A percentile compares a stretch with the other conserved stretches of the same genome.
phyloP scores from a whole-genome alignment of 1,140 invertebrate genomes.

The Chlorops oryzae region DNA sequence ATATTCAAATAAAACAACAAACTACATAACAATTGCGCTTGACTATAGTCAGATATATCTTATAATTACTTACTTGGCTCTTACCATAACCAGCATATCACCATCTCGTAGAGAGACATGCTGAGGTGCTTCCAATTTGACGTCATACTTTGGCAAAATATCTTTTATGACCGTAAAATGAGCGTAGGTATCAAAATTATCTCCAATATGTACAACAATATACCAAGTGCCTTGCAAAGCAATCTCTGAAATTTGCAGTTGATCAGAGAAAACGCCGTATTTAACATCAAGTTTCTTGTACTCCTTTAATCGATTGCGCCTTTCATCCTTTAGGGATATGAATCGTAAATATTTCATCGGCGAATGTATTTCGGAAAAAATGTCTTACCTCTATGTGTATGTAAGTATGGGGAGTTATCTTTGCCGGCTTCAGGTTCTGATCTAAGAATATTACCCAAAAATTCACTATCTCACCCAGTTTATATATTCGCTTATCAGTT shows the following conservation, averaged over 20 bases:
- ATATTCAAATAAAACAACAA: neutral
- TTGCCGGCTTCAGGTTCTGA: conserved; percentile 61
- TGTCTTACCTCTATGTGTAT: conserved; percentile 13
- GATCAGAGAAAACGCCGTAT: conserved; percentile 63
- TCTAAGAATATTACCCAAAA: conserved; percentile 81
- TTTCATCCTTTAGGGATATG: conserved; percentile 21
- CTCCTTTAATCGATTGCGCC: conserved; percentile 59
- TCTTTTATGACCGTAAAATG: conserved; percentile 66
- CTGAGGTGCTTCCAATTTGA: conserved; percentile 71
- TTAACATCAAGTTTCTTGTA: conserved; percentile 65
- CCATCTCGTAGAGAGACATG: conserved; percentile 78
- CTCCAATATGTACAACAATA: conserved; percentile 39
- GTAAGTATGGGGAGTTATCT: conserved; percentile 65
- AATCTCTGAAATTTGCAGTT: conserved; percentile 72
- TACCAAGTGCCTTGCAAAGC: conserved; percentile 85
- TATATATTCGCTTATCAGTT: conserved; percentile 90
- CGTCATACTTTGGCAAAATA: conserved; percentile 85
- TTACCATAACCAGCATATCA: conserved; percentile 68
- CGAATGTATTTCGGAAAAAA: conserved; percentile 50
- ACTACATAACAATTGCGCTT: conserved; percentile 63
- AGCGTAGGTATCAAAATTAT: conserved; percentile 21
- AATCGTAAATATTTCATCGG: conserved; percentile 54
- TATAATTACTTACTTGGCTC: conserved; percentile 56
- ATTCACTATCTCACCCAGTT: conserved; percentile 76
- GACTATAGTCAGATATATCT: conserved; percentile 63